Percentiles rank a stretch among this genome's conserved stretches.
phyloP scores from a whole-genome alignment of 2,797 vertebrate genomes.

The Gymnothorax javanicus region DNA sequence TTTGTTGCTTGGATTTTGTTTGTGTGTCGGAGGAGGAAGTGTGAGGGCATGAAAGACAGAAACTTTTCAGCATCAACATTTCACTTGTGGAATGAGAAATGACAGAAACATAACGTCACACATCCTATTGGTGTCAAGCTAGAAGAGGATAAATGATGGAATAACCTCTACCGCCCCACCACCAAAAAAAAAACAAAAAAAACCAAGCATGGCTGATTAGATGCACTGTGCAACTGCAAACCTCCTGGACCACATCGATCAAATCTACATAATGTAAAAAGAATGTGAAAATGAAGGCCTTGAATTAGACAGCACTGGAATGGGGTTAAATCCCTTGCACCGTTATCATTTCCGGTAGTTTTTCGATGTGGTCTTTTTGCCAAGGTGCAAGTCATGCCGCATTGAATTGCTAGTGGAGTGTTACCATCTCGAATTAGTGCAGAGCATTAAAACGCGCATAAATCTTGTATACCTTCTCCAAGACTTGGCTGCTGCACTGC shows the following conservation, averaged over 20 bases:
- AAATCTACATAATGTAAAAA: constrained; percentile 21
- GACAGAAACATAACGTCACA: not conserved
- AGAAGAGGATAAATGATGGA: not conserved
- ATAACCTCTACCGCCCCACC: not conserved
- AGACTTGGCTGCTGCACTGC: not conserved
- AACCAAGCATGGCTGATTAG: not conserved
- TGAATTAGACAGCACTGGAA: not conserved
- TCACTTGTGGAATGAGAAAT: constrained; percentile 27
- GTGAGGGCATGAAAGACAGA: not conserved
- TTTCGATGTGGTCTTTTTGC: not conserved
- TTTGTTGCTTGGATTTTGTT: not conserved
- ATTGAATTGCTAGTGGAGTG: not conserved
- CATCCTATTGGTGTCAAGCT: not conserved
- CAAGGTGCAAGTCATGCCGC: not conserved
- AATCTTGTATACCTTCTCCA: not conserved
- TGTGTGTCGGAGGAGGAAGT: not conserved
- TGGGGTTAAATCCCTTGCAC: not conserved
- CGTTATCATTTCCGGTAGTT: not conserved
- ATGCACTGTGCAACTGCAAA: not conserved
- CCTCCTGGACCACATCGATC: not conserved
- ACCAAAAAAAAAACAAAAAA: not conserved
- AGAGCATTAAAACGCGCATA: not conserved
- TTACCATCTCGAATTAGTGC: not conserved
- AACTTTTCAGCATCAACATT: not conserved
- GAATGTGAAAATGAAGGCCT: not conserved